Percentiles rank a stretch among this genome's conserved stretches.
Conservation (phyloP, 2,113 vertebrate species). For the Solea solea region DNA sequence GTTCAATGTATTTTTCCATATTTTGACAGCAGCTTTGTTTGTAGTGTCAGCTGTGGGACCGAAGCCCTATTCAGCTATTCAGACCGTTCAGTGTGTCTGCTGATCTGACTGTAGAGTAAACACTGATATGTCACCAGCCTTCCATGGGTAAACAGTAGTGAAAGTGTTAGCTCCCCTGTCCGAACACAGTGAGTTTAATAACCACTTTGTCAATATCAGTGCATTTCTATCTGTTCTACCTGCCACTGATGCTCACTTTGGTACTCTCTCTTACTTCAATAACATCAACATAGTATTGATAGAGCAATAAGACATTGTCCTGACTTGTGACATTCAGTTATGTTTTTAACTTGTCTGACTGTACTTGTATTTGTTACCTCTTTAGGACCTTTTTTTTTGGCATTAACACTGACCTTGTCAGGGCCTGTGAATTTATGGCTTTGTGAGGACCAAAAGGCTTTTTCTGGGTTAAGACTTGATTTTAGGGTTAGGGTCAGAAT, state of each 20-base stretch:
- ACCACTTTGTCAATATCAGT: slow-evolving; percentile 50
- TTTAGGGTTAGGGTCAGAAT: too few species aligned
- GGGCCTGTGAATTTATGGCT: too few species aligned
- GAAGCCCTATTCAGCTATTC: not conserved
- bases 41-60: not conserved
- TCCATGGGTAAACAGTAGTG: slow-evolving; percentile 16
- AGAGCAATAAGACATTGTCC: too few species aligned
- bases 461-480: too few species aligned
- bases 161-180: slow-evolving; percentile 13
- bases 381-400: too few species aligned
- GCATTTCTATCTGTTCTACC: slow-evolving; percentile 14
- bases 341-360: too few species aligned
- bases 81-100: not conserved
- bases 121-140: slow-evolving; percentile 8
- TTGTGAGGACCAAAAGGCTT: too few species aligned
- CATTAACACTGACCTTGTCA: too few species aligned
- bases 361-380: too few species aligned
- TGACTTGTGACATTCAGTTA: too few species aligned
- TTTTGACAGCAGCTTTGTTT: slow-evolving; percentile 3
- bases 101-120: slow-evolving; percentile 2
- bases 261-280: not conserved
- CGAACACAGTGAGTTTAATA: slow-evolving; percentile 23
- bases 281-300: too few species aligned
- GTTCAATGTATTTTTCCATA: not conserved
- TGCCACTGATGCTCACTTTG: not conserved